Conservation (phyloP, 2,888 invertebrate genomes). For the Hypomecis atomaria region DNA sequence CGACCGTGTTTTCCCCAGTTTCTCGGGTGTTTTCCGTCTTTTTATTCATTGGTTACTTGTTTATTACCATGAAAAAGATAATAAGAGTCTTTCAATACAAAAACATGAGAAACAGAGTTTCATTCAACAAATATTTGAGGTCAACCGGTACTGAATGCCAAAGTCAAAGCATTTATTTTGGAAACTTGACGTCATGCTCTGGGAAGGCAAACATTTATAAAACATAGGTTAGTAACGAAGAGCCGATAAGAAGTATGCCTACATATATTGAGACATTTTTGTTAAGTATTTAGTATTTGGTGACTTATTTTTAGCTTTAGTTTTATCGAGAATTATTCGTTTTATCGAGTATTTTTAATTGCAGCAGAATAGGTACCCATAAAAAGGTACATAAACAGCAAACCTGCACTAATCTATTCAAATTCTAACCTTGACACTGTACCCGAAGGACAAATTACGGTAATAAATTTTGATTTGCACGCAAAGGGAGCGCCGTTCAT, state of each 20-base stretch:
- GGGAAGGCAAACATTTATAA: conserved; percentile 29
- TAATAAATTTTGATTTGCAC: conserved; percentile 54
- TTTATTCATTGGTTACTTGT: conserved; percentile 48
- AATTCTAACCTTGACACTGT: conserved; percentile 35
- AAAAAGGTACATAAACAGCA: background rate
- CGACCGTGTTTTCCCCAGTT: conserved; percentile 24
- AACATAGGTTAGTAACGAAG: background rate
- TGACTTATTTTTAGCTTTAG: too few species aligned
- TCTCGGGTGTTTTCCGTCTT: conserved; percentile 36
- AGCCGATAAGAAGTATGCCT: background rate
- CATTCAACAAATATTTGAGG: conserved; percentile 42
- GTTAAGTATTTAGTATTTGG: too few species aligned
- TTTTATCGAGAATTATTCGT: too few species aligned
- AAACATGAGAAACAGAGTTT: conserved; percentile 43
- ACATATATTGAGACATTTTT: too few species aligned
- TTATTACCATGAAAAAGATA: conserved; percentile 50
- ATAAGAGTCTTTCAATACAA: conserved; percentile 41
- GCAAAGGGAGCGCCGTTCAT: conserved; percentile 61
- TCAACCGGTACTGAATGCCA: conserved; percentile 33
- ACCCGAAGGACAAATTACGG: conserved; percentile 32
- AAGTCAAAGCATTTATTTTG: conserved; percentile 44
- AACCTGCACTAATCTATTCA: conserved; percentile 34
- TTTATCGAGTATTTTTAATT: too few species aligned
- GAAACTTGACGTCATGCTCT: conserved; percentile 39
- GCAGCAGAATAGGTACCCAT: background rate